These are phyloP conservation scores for Rhyacichthys aspro DNA, from an alignment of 2,797 vertebrate species.

Conservation along the genomic window DNA sequence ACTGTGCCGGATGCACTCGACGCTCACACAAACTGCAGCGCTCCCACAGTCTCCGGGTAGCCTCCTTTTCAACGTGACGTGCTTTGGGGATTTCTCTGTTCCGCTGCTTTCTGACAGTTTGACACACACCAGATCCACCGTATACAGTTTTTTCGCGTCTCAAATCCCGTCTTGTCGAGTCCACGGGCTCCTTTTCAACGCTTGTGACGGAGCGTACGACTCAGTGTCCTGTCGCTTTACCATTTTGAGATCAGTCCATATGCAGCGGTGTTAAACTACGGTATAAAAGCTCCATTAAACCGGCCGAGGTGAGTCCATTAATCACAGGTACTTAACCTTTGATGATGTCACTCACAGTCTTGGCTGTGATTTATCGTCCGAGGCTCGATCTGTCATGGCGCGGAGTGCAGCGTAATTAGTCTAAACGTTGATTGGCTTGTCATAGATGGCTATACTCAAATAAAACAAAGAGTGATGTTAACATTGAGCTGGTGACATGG, in stretches of 20 bases:
- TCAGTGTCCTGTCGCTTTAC: constrained; percentile 9
- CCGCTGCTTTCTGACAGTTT: constrained; percentile 56
- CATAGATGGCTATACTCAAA: not conserved
- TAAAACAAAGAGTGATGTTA: no score
- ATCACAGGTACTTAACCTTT: constrained; percentile 51
- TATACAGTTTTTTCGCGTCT: constrained; percentile 35
- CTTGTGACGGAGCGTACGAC: constrained; percentile 16
- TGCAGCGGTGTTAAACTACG: constrained; percentile 6
- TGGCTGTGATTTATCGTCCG: constrained; percentile 18
- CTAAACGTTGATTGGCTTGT: constrained; percentile 25
- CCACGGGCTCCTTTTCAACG: constrained; percentile 12
- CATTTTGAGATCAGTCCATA: not conserved
- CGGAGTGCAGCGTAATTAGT: constrained; percentile 24
- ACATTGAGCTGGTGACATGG: no score
- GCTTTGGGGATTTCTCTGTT: constrained; percentile 60
- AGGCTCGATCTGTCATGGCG: not conserved
- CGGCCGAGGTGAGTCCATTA: constrained; percentile 34
- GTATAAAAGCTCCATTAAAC: constrained; percentile 36
- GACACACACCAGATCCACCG: constrained; percentile 35
- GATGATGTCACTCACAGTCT: constrained; percentile 38
- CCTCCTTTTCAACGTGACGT: constrained; percentile 45
- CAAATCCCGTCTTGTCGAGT: constrained; percentile 43
- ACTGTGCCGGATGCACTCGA: constrained; percentile 18
- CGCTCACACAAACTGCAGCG: not conserved
- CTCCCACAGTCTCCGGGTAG: constrained; percentile 26